These are phyloP conservation scores for Acrocephalus kingi DNA, from an alignment of 2,113 vertebrate genomes.

Conservation along the genomic window DNA sequence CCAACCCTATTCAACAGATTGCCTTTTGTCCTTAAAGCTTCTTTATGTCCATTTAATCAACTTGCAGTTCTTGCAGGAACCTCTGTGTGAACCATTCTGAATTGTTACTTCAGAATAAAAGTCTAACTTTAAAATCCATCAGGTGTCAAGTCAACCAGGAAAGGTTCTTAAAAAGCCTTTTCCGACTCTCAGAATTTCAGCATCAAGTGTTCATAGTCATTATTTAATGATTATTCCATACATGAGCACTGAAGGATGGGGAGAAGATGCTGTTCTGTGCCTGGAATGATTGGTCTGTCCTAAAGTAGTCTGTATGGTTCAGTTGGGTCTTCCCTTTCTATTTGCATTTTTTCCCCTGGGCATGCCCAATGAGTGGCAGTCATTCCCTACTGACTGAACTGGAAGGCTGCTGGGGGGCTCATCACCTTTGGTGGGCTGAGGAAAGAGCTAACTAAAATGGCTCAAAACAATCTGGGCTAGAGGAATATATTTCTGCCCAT, in stretches of 20 bases:
- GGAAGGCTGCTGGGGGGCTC: not conserved
- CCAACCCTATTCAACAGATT: not conserved
- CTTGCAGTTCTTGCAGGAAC: not conserved
- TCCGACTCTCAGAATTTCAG: not conserved
- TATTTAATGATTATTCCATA: not conserved
- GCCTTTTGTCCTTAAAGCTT: not conserved
- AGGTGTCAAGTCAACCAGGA: not conserved
- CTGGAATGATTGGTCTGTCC: not conserved
- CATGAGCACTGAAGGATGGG: not conserved
- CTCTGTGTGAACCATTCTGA: not conserved
- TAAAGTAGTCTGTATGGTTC: not conserved
- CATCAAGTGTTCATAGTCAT: not conserved
- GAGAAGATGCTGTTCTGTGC: not conserved
- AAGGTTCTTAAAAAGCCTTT: not conserved
- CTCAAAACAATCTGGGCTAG: not conserved
- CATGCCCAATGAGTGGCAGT: not conserved
- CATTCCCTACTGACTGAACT: not conserved
- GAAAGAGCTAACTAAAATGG: not conserved
- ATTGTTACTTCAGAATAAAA: not conserved
- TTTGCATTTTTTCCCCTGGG: not conserved
- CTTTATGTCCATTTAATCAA: not conserved
- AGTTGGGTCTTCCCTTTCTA: not conserved
- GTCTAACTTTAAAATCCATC: not conserved
- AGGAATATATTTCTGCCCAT: not conserved
- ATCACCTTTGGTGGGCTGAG: not conserved